A percentile compares a stretch with the other conserved stretches of the same genome.
These are phyloP conservation scores for Brachionus asplanchnoidis DNA, from an alignment of 1,140 invertebrate species.

Conservation along the genomic window DNA sequence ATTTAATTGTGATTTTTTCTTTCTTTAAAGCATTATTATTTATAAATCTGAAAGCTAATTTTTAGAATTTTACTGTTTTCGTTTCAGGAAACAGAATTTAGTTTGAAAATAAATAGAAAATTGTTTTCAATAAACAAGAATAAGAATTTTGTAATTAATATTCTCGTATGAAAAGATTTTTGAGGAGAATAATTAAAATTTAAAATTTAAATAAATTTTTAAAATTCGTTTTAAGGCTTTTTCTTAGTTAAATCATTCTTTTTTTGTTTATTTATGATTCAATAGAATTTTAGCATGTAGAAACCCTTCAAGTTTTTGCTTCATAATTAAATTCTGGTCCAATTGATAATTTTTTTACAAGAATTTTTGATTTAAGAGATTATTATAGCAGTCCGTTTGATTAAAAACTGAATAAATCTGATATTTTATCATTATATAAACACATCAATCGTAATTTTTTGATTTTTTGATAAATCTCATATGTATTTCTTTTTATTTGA, in stretches of 20 bases:
- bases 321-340: not conserved
- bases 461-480: no score
- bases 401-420: no score
- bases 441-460: no score
- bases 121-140: not conserved
- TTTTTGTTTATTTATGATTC: not conserved
- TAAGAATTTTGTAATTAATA: not conserved
- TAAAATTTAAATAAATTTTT: no score
- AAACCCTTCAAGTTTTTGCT: not conserved
- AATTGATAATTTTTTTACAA: no score
- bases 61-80: not conserved
- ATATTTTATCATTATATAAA: no score
- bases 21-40: not conserved
- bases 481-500: no score
- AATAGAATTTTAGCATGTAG: not conserved
- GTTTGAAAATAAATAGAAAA: not conserved
- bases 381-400: no score
- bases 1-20: not conserved
- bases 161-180: not conserved
- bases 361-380: no score
- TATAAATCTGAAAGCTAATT: not conserved
- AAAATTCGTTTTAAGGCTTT: not conserved
- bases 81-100: slow-evolving; percentile 20
- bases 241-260: not conserved
- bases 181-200: not conserved